These are phyloP conservation scores for Orientallactaga sibirica DNA, from an alignment of 2,797 vertebrate species.

Conservation along the genomic window DNA sequence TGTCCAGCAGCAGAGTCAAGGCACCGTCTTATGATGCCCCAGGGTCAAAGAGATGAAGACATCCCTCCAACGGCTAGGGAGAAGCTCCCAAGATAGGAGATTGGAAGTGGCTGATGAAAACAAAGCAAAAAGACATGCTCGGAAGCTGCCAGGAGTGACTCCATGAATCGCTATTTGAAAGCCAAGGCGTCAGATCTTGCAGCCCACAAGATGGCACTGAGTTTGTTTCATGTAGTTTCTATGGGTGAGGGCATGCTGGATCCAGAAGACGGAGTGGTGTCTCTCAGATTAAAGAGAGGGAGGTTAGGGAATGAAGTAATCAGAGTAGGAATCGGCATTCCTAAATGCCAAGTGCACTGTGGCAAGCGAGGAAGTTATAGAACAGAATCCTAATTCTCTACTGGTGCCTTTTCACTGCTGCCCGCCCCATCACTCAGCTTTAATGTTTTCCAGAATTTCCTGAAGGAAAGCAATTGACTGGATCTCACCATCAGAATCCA, in stretches of 20 bases:
- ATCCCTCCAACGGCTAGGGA: not conserved
- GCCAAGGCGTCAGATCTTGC: not conserved
- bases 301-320: not conserved
- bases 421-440: not conserved
- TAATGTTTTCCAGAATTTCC: not conserved
- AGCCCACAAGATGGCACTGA: not conserved
- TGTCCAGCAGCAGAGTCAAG: not conserved
- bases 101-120: not conserved
- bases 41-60: not conserved
- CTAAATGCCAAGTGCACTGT: not conserved
- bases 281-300: not conserved
- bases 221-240: not conserved
- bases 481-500: slow-evolving; percentile 11
- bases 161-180: not conserved
- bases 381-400: not conserved
- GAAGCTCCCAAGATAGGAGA: not conserved
- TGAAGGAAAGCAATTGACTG: not conserved
- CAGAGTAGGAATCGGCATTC: not conserved
- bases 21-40: not conserved
- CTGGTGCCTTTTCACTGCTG: not conserved
- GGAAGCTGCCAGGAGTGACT: not conserved
- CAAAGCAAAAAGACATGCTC: not conserved
- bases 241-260: not conserved
- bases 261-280: not conserved
- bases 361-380: not conserved